Conservation (phyloP, 2,113 vertebrate genomes). For the Cariama cristata region DNA sequence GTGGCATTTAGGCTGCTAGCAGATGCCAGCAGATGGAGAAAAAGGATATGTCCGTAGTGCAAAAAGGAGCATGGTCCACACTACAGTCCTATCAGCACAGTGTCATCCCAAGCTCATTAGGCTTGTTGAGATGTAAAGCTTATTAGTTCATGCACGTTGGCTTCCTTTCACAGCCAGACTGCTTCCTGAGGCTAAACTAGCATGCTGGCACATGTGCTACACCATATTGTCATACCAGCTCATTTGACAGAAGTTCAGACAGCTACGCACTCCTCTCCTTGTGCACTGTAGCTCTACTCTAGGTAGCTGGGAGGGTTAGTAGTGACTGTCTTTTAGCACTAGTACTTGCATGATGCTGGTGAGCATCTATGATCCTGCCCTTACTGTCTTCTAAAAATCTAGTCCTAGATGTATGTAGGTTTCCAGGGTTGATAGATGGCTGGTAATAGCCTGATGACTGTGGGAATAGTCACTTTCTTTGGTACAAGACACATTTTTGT, state of each 20-base stretch:
- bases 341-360: background rate
- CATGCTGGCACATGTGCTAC: constrained; percentile 15
- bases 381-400: background rate
- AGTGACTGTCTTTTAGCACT: background rate
- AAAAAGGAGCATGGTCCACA: background rate
- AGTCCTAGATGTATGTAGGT: background rate
- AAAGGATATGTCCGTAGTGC: background rate
- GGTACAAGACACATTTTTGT: background rate
- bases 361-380: background rate
- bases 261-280: background rate
- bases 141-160: constrained; percentile 1
- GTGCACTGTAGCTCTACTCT: background rate
- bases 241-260: constrained; percentile 5
- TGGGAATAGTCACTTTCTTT: background rate
- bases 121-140: background rate
- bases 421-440: background rate
- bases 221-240: constrained; percentile 24
- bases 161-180: constrained; percentile 37
- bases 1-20: background rate
- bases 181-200: constrained; percentile 44
- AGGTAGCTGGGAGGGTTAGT: background rate
- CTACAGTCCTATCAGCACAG: background rate
- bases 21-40: background rate
- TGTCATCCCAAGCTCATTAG: background rate
- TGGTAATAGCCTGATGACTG: background rate